phyloP scores from a whole-genome alignment of 2,888 invertebrate genomes.

The Dasysyrphus albostriatus region DNA sequence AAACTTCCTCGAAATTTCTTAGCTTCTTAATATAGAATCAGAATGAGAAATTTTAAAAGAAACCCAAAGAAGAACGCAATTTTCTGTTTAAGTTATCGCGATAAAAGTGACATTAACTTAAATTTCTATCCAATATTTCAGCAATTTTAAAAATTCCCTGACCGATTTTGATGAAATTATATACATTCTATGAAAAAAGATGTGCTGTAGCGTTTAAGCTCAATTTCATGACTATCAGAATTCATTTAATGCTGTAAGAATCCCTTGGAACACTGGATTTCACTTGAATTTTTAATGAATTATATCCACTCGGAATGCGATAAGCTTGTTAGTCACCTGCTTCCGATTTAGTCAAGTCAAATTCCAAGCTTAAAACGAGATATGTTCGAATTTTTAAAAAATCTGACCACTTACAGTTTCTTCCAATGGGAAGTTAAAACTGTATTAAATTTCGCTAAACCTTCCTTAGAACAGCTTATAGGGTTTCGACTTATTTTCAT shows the following conservation, averaged over 20 bases:
- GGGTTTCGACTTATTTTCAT: neutral
- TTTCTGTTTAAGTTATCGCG: neutral
- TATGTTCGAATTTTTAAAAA: too few species aligned
- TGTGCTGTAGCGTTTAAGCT: neutral
- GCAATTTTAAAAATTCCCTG: neutral
- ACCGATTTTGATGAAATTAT: neutral
- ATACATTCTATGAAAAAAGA: neutral
- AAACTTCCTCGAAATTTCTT: too few species aligned
- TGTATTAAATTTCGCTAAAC: too few species aligned
- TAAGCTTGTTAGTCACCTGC: too few species aligned
- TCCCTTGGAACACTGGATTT: neutral
- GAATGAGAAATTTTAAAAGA: neutral
- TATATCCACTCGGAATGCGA: too few species aligned
- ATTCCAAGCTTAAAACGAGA: too few species aligned
- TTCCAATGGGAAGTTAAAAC: too few species aligned
- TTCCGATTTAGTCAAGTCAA: too few species aligned
- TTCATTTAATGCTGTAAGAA: neutral
- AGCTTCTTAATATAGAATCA: too few species aligned
- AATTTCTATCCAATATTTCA: neutral
- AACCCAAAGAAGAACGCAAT: neutral
- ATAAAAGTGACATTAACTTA: neutral
- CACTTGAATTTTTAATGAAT: too few species aligned
- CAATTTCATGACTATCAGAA: neutral
- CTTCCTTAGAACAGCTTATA: neutral
- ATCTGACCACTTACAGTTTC: too few species aligned